A percentile compares a stretch with the other conserved stretches of the same genome.
Conservation (phyloP, 1,140 invertebrate species). For the Micrasema longulum region DNA sequence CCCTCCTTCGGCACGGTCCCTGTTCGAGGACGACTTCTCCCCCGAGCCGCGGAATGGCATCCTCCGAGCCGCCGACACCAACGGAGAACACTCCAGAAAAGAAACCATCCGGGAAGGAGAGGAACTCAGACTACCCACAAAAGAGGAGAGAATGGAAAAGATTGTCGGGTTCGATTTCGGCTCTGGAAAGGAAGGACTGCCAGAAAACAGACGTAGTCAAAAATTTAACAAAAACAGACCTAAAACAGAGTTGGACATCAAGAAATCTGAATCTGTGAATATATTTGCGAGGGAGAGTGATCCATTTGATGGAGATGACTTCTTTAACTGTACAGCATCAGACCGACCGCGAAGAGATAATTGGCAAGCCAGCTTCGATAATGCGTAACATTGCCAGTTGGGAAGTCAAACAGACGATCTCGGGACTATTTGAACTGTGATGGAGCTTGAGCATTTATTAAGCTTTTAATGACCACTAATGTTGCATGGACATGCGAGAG, state of each 20-base stretch:
- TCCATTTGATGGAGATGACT: constrained; percentile 89
- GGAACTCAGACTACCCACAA: constrained; percentile 51
- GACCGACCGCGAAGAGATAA: constrained; percentile 63
- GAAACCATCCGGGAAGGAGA: constrained; percentile 62
- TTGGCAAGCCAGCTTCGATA: constrained; percentile 64
- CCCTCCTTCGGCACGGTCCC: constrained; percentile 68
- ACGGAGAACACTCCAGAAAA: constrained; percentile 44
- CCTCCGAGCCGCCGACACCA: constrained; percentile 40
- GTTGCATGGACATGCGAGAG: constrained; percentile 32
- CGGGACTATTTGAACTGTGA: constrained; percentile 48
- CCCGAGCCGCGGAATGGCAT: constrained; percentile 59
- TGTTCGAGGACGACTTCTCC: constrained; percentile 82
- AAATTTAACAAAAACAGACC: constrained; percentile 47
- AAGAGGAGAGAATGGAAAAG: constrained; percentile 50
- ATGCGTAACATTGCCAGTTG: constrained; percentile 56
- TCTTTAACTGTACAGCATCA: constrained; percentile 74
- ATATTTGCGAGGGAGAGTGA: constrained; percentile 83
- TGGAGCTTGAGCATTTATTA: constrained; percentile 47
- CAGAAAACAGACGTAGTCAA: constrained; percentile 49
- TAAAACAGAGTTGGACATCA: constrained; percentile 68
- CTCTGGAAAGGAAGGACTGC: constrained; percentile 45
- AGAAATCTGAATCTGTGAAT: constrained; percentile 89
- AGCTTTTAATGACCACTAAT: constrained; percentile 48
- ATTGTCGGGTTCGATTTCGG: constrained; percentile 54
- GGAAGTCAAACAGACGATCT: constrained; percentile 3